phyloP scores from a whole-genome alignment of 2,888 invertebrate genomes.

The Andrena haemorrhoa region DNA sequence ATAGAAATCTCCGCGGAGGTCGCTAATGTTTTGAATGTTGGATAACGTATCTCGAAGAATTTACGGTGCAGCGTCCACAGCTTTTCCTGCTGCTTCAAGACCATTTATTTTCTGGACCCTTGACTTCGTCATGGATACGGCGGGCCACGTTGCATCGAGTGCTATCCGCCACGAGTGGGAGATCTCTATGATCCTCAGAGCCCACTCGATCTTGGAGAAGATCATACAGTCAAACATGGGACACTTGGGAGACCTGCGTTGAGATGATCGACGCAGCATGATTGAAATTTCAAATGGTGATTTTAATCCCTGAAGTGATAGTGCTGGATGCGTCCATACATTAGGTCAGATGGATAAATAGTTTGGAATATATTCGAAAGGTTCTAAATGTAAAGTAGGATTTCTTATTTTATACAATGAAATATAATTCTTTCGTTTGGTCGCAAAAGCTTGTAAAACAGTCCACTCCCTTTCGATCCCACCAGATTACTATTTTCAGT shows the following conservation, averaged over 20 bases:
- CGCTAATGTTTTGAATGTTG: not conserved
- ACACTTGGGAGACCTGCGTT: conserved; percentile 8
- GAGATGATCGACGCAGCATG: conserved; percentile 25
- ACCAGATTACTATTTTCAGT: too few species aligned
- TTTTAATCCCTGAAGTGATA: not conserved
- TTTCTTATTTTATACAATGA: too few species aligned
- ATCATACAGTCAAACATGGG: conserved; percentile 30
- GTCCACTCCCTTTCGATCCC: too few species aligned
- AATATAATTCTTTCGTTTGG: too few species aligned
- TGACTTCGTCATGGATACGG: conserved; percentile 5
- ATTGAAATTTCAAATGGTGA: conserved; percentile 37
- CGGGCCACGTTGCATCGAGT: conserved; percentile 13
- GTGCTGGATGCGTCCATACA: not conserved
- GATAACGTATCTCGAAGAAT: not conserved
- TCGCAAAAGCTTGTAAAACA: too few species aligned
- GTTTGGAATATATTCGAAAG: too few species aligned
- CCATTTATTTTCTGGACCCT: conserved; percentile 26
- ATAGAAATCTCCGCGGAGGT: not conserved
- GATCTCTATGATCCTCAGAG: conserved; percentile 35
- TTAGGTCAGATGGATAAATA: too few species aligned
- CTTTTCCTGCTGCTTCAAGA: conserved; percentile 2
- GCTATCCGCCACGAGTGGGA: conserved; percentile 26
- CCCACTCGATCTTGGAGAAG: conserved; percentile 39
- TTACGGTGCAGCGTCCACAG: not conserved
- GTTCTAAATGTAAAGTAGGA: too few species aligned